Percentiles rank a stretch among this genome's conserved stretches.
Conservation (phyloP, 2,113 vertebrate species). For the Gavialis gangeticus region DNA sequence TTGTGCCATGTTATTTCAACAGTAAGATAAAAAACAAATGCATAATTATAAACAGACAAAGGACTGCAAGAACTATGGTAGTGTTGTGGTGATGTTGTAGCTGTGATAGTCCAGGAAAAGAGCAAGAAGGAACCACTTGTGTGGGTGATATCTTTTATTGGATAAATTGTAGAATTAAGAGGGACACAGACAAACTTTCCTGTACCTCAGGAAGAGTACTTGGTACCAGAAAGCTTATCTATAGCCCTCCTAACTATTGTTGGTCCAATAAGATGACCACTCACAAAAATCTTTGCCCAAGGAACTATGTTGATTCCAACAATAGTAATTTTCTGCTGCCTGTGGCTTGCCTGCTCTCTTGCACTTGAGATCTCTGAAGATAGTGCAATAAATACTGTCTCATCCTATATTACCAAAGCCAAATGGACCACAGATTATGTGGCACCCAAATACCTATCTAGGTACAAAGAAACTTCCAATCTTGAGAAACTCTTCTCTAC, state of each 20-base stretch:
- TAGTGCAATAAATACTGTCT: background rate
- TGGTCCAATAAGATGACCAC: too few species aligned
- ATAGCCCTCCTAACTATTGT: too few species aligned
- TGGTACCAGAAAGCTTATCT: too few species aligned
- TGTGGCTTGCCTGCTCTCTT: background rate
- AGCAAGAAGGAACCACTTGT: too few species aligned
- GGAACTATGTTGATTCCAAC: background rate
- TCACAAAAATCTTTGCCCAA: background rate
- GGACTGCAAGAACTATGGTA: too few species aligned
- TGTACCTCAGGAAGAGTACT: too few species aligned
- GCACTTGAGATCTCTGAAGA: background rate
- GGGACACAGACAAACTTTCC: too few species aligned
- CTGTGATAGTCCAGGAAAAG: too few species aligned
- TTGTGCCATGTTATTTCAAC: background rate
- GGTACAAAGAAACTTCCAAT: background rate
- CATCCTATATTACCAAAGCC: background rate
- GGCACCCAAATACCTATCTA: background rate
- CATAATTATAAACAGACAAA: background rate
- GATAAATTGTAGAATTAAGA: too few species aligned
- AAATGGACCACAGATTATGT: background rate
- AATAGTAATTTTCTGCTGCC: background rate
- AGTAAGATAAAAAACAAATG: background rate
- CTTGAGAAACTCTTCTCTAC: background rate
- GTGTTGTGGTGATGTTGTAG: too few species aligned
- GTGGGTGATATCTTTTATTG: too few species aligned